These are phyloP conservation scores for Brenthis ino DNA, from an alignment of 2,888 invertebrate species.

Conservation along the genomic window DNA sequence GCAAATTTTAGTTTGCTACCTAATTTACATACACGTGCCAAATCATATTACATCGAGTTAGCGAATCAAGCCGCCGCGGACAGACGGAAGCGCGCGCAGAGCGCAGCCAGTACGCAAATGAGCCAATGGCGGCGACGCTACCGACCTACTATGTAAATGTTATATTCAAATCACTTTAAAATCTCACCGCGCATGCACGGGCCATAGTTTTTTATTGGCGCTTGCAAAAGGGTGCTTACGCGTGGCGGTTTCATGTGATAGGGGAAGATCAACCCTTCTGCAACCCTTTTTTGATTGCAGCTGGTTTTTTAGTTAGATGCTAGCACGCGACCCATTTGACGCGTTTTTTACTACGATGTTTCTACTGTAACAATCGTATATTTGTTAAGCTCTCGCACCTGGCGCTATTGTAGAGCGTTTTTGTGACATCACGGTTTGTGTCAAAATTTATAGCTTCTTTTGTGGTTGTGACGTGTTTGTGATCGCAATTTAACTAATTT, in stretches of 20 bases:
- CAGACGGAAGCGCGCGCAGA: constrained; percentile 55
- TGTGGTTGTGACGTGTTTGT: constrained; percentile 17
- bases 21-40: constrained; percentile 29
- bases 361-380: constrained; percentile 16
- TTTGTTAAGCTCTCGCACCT: constrained; percentile 25
- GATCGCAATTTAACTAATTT: constrained; percentile 32
- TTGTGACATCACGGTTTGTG: background rate
- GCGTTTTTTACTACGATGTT: constrained; percentile 53
- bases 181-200: constrained; percentile 80
- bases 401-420: constrained; percentile 22
- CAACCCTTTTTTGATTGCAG: constrained; percentile 70
- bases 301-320: constrained; percentile 68
- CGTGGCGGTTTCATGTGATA: constrained; percentile 48
- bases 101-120: constrained; percentile 69
- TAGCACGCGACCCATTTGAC: constrained; percentile 64
- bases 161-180: constrained; percentile 81
- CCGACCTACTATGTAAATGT: constrained; percentile 70
- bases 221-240: constrained; percentile 47
- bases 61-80: constrained; percentile 65
- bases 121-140: constrained; percentile 63
- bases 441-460: constrained; percentile 3
- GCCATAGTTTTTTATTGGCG: constrained; percentile 74
- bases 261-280: constrained; percentile 61
- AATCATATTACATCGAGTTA: constrained; percentile 39
- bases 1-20: background rate